These are phyloP conservation scores for Polypterus bichir DNA, from an alignment of 2,113 vertebrate genomes.

Conservation along the genomic window DNA sequence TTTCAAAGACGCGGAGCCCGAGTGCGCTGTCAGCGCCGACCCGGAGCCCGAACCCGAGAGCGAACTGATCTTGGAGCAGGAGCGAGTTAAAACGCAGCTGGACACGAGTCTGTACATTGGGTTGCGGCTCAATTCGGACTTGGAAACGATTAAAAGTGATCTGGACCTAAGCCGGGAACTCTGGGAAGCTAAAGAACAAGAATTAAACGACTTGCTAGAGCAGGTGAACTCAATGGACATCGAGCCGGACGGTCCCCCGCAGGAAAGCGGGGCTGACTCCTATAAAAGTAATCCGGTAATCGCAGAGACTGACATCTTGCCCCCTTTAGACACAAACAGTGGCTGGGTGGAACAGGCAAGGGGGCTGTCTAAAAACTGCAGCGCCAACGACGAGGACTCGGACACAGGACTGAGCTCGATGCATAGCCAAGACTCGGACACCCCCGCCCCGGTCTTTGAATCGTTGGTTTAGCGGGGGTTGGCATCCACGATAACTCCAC, in stretches of 20 bases:
- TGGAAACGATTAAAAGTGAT: conserved; percentile 63
- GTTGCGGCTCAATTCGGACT: conserved; percentile 74
- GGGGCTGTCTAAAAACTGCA: conserved; percentile 53
- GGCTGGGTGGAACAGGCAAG: conserved; percentile 69
- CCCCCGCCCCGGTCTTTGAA: conserved; percentile 60
- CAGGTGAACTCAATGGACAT: conserved; percentile 55
- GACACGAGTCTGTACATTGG: conserved; percentile 83
- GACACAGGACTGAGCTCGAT: conserved; percentile 90
- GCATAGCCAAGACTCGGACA: conserved; percentile 92
- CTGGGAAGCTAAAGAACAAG: conserved; percentile 56
- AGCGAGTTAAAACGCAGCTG: conserved; percentile 72
- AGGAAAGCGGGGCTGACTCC: conserved; percentile 12
- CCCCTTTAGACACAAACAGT: conserved; percentile 21
- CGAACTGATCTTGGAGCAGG: conserved; percentile 58
- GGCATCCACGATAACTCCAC: too few relatives aligned
- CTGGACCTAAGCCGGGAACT: conserved; percentile 63
- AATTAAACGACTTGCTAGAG: conserved; percentile 65
- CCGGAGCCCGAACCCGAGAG: conserved; percentile 17
- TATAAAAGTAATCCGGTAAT: conserved; percentile 7
- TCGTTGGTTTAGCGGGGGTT: conserved; percentile 66
- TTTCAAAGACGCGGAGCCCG: conserved; percentile 23
- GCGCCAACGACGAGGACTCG: conserved; percentile 76
- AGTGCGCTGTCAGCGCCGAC: neutral
- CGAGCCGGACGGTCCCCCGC: conserved; percentile 18
- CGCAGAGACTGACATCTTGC: conserved; percentile 20